phyloP scores from a whole-genome alignment of 2,797 vertebrate genomes.

The Carapus acus region DNA sequence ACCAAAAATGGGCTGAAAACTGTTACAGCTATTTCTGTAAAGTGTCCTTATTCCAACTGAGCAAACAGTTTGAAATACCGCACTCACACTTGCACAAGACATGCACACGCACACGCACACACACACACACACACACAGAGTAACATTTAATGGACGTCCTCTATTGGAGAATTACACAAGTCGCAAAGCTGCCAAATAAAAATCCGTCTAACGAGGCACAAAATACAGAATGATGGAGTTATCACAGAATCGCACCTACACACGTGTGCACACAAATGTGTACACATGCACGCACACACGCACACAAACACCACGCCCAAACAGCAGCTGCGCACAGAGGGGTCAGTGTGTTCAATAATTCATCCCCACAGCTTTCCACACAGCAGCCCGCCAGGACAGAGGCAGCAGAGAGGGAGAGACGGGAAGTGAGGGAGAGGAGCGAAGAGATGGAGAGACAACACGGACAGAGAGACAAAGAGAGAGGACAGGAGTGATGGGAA shows the following conservation, averaged over 20 bases:
- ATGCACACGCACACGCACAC: background rate
- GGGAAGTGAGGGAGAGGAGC: constrained; percentile 3
- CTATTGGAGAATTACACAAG: background rate
- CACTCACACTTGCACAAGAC: no score
- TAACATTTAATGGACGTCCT: background rate
- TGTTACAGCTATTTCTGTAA: constrained; percentile 31
- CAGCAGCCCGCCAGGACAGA: constrained; percentile 37
- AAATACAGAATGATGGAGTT: constrained; percentile 4
- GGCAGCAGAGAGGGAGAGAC: background rate
- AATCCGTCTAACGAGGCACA: background rate
- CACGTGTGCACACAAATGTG: background rate
- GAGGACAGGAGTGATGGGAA: background rate
- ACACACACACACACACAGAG: constrained; percentile 9
- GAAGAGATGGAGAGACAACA: constrained; percentile 8
- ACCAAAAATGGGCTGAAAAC: constrained; percentile 17
- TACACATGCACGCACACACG: constrained; percentile 6
- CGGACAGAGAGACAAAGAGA: constrained; percentile 14
- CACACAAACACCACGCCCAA: constrained; percentile 17
- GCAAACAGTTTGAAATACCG: background rate
- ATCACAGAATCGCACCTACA: constrained; percentile 16
- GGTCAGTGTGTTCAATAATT: constrained; percentile 57
- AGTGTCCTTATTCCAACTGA: constrained; percentile 7
- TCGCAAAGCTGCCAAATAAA: background rate
- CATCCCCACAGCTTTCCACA: constrained; percentile 28
- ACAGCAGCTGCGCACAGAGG: constrained; percentile 26